Conservation (phyloP, 2,888 invertebrate species). For the Eucera pruinosa region DNA sequence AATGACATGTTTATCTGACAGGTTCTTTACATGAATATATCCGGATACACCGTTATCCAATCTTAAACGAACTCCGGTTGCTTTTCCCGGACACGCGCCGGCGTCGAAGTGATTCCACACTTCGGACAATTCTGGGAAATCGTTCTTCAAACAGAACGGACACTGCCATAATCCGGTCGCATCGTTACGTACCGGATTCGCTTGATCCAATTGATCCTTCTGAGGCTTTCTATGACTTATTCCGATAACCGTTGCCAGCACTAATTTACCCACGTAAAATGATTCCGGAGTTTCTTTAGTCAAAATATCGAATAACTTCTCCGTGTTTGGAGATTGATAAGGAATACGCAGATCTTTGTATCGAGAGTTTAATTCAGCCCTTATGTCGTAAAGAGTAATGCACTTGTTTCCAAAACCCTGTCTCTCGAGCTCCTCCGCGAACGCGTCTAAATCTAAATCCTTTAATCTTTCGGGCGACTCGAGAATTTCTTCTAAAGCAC, state of each 20-base stretch:
- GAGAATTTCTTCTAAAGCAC: constrained; percentile 98
- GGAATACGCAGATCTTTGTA: constrained; percentile 95
- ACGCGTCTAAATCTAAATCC: constrained; percentile 98
- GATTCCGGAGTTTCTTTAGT: constrained; percentile 98
- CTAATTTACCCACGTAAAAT: constrained; percentile 94
- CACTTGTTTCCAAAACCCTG: constrained; percentile 95
- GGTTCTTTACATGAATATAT: constrained; percentile 96
- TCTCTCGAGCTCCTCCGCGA: constrained; percentile 97
- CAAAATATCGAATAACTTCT: constrained; percentile 96
- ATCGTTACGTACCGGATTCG: constrained; percentile 97
- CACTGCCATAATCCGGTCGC: constrained; percentile 98
- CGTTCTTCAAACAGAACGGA: constrained; percentile 97
- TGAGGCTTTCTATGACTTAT: constrained; percentile 95
- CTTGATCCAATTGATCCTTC: constrained; percentile 96
- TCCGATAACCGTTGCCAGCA: constrained; percentile 92
- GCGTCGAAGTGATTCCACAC: constrained; percentile 99
- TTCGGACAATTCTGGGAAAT: constrained; percentile 97
- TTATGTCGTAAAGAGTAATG: constrained; percentile 98
- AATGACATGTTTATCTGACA: constrained; percentile 96
- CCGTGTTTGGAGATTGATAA: constrained; percentile 92
- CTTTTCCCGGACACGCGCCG: constrained; percentile 97
- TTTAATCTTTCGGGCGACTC: constrained; percentile 97
- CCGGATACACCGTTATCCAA: constrained; percentile 97
- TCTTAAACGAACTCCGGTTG: constrained; percentile 94
- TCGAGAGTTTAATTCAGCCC: constrained; percentile 96